Conservation (phyloP, 2,113 vertebrate species). For the Tichodroma muraria region DNA sequence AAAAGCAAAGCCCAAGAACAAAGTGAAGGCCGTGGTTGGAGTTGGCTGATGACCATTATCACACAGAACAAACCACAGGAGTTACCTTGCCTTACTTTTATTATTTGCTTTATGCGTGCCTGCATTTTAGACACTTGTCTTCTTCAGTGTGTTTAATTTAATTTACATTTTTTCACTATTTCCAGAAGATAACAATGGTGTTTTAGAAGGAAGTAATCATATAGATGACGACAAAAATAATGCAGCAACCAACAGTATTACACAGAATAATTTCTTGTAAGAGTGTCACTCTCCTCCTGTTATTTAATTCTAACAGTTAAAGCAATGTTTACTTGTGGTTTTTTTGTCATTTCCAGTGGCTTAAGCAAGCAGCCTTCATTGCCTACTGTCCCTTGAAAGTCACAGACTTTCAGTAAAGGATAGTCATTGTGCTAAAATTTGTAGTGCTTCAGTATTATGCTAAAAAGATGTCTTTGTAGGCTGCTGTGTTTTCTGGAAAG, state of each 20-base stretch:
- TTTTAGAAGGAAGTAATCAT: not conserved
- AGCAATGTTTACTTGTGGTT: not conserved
- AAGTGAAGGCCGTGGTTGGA: not conserved
- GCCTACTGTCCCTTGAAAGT: not conserved
- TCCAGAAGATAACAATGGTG: not conserved
- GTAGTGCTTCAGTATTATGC: not conserved
- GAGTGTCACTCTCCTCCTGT: not conserved
- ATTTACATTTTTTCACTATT: not conserved
- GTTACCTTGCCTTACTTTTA: fast-evolving
- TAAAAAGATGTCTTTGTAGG: not conserved
- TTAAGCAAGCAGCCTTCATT: not conserved
- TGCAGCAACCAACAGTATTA: not conserved
- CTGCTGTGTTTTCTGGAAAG: not conserved
- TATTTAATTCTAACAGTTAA: not conserved
- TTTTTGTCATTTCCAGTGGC: not conserved
- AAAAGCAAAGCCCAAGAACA: not conserved
- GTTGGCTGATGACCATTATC: not conserved
- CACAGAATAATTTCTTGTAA: not conserved
- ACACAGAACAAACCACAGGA: not conserved
- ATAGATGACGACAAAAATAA: not conserved
- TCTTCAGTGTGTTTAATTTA: not conserved
- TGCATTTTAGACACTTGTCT: not conserved
- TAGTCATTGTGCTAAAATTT: not conserved
- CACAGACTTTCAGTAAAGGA: not conserved
- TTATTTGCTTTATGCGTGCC: not conserved